Base-by-base conservation (phyloP, 2,797 vertebrate genomes). In the Microhierax caerulescens region DNA sequence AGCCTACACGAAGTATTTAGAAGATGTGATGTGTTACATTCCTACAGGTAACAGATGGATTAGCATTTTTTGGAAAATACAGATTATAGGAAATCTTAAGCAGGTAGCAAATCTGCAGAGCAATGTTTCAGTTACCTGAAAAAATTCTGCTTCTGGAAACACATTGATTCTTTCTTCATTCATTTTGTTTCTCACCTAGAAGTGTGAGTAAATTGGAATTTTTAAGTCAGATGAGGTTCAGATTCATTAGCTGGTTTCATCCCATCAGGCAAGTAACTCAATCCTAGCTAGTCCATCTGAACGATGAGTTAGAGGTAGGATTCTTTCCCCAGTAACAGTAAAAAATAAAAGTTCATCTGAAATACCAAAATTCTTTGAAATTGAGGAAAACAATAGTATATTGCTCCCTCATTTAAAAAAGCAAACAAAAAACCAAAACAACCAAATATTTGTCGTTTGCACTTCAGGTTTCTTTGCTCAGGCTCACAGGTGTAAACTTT, bases 151-250 rank as follows among this genome's bases (percentile, higher is more conserved):
- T 80, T 70, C 59, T 76, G 51, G 22, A 85, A 3, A 41, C 1
- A 7, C 2, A 2, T 19, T 0, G 0, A 13, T 47, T 24, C 6
- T 60, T 53, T 73, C 24, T 53, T 70, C 2, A 34, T 36, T 25
- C 3, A 25, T 73, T 86, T 56, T 41, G 7, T 6, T 87, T 86
- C 65, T 90, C 41, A 65, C 27, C 8, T 22, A 37, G 11, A 60
- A 68, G 9, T 51, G 4, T 72, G 21, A 53, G n/a, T 51, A 69
- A 14, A 64, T 68, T 28, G 45, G 11, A 20, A 22, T 68, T 95
- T 88, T 75, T 25, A 56, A 41, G 25, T 50, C 23, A 56, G 22
- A 51, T 64, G 23, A 36, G 9, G 22, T 77, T 86, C 56, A 80
- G 30, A 83, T 59, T 70, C 51, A 39, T 24, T 54, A 53, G 3